phyloP scores from a whole-genome alignment of 2,113 vertebrate genomes.

The Otus sunia region DNA sequence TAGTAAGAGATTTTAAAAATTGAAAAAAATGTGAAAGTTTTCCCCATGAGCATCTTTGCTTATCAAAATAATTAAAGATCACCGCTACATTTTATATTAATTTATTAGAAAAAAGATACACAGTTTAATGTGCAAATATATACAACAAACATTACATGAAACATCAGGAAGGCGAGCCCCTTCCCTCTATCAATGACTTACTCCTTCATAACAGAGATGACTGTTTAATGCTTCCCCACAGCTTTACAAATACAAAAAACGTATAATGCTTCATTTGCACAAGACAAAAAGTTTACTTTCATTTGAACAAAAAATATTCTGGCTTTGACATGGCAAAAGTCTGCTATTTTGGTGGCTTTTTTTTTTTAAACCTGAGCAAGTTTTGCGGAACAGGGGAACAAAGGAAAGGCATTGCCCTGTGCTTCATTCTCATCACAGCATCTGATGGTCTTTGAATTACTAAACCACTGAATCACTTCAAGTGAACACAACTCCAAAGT shows the following conservation, averaged over 20 bases:
- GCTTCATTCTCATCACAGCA: slow-evolving; percentile 47
- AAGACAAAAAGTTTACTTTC: slow-evolving; percentile 6
- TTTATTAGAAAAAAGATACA: slow-evolving; percentile 71
- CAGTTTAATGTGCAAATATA: slow-evolving; percentile 70
- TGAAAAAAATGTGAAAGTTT: neutral
- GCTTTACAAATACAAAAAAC: slow-evolving; percentile 56
- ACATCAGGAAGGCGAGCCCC: slow-evolving; percentile 25
- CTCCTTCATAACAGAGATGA: slow-evolving; percentile 38
- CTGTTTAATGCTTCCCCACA: slow-evolving; percentile 60
- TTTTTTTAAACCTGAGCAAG: slow-evolving; percentile 60
- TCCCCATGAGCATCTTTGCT: neutral
- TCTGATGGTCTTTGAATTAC: slow-evolving; percentile 30
- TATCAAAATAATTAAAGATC: neutral
- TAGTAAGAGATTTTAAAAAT: too few relatives aligned
- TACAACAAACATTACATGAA: slow-evolving; percentile 63
- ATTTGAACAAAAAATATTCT: slow-evolving; percentile 50
- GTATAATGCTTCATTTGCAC: slow-evolving; percentile 61
- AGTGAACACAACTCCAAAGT: neutral
- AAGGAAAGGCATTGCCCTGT: slow-evolving; percentile 49
- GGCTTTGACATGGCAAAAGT: slow-evolving; percentile 55
- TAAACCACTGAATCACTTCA: neutral
- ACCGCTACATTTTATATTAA: slow-evolving; percentile 52
- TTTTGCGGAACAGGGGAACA: slow-evolving; percentile 6
- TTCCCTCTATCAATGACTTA: slow-evolving; percentile 10
- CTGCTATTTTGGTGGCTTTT: slow-evolving; percentile 58